These are phyloP conservation scores for Zoanthus sociatus DNA, from an alignment of 92 coral and sea anemone species.

Conservation along the genomic window DNA sequence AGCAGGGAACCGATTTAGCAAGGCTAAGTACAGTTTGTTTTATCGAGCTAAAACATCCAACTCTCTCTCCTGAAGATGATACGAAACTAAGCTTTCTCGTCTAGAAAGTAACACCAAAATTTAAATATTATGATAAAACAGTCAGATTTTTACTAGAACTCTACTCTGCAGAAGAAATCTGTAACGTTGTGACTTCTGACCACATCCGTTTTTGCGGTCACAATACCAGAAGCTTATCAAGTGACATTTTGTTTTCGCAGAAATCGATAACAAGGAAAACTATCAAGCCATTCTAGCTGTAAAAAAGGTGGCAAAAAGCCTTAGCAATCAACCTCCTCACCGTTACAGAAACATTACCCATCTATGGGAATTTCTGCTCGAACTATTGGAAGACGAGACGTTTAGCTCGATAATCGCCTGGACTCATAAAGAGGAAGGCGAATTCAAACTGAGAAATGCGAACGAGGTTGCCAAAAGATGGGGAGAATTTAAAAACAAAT, in stretches of 20 bases:
- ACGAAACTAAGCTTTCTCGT: neutral
- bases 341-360: conserved; percentile 88
- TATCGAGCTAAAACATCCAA: neutral
- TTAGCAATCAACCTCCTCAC: conserved; percentile 22
- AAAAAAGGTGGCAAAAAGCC: neutral
- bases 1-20: neutral
- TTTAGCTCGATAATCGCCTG: conserved; percentile 81
- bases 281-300: neutral
- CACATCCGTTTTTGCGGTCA: neutral
- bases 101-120: neutral
- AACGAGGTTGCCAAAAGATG: conserved; percentile 89
- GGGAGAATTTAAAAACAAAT: conserved; percentile 88
- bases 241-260: neutral
- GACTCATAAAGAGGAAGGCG: conserved; percentile 83
- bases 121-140: neutral
- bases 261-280: conserved; percentile 29
- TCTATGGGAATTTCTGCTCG: conserved; percentile 94
- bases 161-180: neutral
- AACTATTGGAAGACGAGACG: conserved; percentile 69
- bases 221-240: neutral
- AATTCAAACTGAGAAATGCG: conserved; percentile 84
- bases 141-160: neutral
- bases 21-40: neutral
- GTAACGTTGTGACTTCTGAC: neutral
- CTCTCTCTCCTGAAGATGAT: neutral